Evolutionary conservation across 30 jellyfish, hydroid and myxozoan genomes (phyloP).

Genomic region (Hydractinia echinata): DNA sequence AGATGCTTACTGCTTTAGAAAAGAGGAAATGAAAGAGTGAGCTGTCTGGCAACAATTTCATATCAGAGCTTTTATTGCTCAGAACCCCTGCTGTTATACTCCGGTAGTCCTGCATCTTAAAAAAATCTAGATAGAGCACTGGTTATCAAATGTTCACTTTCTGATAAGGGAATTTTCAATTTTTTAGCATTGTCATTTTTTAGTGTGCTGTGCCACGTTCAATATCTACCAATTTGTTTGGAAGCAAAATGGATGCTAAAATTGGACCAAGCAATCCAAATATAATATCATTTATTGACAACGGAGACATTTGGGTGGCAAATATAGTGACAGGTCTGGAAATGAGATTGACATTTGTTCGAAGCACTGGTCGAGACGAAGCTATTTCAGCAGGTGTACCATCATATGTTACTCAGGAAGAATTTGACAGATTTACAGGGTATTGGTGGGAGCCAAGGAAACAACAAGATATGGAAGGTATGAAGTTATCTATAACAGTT

Average conservation of each 20-base stretch:
- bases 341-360: constrained; percentile 70
- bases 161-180: not conserved
- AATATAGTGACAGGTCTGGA: constrained; percentile 60
- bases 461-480: constrained; percentile 47
- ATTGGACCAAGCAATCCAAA: constrained; percentile 76
- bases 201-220: constrained; percentile 53
- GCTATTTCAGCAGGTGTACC: constrained; percentile 88
- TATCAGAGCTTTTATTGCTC: too few relatives aligned
- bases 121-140: too few relatives aligned
- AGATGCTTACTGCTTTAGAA: too few relatives aligned
- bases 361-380: constrained; percentile 60
- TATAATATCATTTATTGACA: constrained; percentile 55
- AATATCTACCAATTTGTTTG: constrained; percentile 50
- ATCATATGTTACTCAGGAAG: constrained; percentile 81
- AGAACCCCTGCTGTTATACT: too few relatives aligned
- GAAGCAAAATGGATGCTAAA: constrained; percentile 84
- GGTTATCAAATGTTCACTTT: too few relatives aligned
- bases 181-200: not conserved
- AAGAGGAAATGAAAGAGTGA: too few relatives aligned
- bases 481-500: too few relatives aligned
- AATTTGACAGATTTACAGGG: constrained; percentile 86
- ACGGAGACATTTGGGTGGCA: constrained; percentile 77
- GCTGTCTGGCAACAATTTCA: too few relatives aligned
- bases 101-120: too few relatives aligned
- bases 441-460: constrained; percentile 88